Conservation (phyloP, 2,888 invertebrate species). For the Lysandra bellargus region DNA sequence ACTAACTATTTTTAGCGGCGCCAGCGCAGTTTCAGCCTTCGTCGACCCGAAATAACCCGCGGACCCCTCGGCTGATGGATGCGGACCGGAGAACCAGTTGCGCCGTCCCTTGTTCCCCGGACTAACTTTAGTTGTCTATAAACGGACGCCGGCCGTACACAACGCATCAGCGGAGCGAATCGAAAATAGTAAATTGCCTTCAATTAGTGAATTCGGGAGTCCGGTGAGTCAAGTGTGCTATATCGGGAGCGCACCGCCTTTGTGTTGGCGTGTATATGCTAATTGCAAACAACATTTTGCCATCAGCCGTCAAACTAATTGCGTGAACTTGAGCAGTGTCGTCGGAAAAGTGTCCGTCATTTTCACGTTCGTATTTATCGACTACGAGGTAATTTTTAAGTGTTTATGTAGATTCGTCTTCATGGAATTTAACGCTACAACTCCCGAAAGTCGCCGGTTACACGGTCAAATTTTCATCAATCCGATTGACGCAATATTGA, state of each 20-base stretch:
- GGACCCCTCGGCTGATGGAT: conserved; percentile 46
- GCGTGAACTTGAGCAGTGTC: not conserved
- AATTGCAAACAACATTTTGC: not conserved
- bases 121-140: conserved; percentile 27
- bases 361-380: not conserved
- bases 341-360: not conserved
- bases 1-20: conserved; percentile 59
- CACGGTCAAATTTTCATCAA: too few relatives aligned
- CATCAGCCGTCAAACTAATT: not conserved
- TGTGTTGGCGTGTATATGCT: not conserved
- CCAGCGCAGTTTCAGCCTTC: conserved; percentile 57
- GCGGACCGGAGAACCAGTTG: conserved; percentile 37
- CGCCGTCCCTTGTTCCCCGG: conserved; percentile 32
- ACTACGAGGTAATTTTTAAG: not conserved
- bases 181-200: conserved; percentile 26
- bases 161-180: not conserved
- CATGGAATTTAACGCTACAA: not conserved
- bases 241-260: not conserved
- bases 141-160: conserved; percentile 9
- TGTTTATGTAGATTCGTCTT: not conserved
- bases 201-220: conserved; percentile 24
- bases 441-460: too few relatives aligned
- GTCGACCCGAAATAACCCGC: conserved; percentile 62
- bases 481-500: too few relatives aligned
- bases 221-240: conserved; percentile 18